Conservation (phyloP, 2,113 vertebrate species). For the Edolisoma coerulescens region DNA sequence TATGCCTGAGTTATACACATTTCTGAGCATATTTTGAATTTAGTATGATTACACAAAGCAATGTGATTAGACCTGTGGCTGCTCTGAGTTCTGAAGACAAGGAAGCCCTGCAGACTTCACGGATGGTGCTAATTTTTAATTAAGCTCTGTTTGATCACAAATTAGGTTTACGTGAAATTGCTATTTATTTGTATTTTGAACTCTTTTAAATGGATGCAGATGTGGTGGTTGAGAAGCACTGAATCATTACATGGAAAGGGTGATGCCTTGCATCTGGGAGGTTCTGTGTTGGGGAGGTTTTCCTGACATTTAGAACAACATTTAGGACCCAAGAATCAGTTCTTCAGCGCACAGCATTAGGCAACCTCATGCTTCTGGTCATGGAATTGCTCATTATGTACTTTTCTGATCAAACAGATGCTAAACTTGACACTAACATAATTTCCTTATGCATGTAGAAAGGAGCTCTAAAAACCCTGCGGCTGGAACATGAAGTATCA, state of each 20-base stretch:
- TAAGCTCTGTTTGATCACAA: constrained; percentile 20
- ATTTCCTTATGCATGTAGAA: background rate
- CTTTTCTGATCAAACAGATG: constrained; percentile 12
- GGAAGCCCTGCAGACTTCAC: background rate
- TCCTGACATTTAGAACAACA: background rate
- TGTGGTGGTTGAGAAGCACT: background rate
- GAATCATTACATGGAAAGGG: constrained; percentile 16
- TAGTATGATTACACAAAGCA: background rate
- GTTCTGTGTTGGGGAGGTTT: background rate
- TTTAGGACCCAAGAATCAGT: background rate
- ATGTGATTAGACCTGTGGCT: constrained; percentile 33
- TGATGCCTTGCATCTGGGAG: background rate
- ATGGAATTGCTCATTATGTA: background rate
- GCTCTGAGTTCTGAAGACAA: background rate
- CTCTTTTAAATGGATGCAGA: constrained; percentile 25
- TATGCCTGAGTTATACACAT: background rate
- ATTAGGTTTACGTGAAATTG: background rate
- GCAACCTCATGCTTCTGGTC: background rate
- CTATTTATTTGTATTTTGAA: constrained; percentile 12
- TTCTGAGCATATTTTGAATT: constrained; percentile 22
- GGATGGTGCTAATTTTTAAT: constrained; percentile 13
- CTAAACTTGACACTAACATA: constrained; percentile 33
- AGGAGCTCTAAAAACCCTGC: background rate
- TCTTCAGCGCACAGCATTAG: background rate
- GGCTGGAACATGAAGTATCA: background rate